Evolutionary conservation across 2,113 vertebrate species (phyloP), one percentile per base, ranked within the genome.

Genomic region (Sander lucioperca): DNA sequence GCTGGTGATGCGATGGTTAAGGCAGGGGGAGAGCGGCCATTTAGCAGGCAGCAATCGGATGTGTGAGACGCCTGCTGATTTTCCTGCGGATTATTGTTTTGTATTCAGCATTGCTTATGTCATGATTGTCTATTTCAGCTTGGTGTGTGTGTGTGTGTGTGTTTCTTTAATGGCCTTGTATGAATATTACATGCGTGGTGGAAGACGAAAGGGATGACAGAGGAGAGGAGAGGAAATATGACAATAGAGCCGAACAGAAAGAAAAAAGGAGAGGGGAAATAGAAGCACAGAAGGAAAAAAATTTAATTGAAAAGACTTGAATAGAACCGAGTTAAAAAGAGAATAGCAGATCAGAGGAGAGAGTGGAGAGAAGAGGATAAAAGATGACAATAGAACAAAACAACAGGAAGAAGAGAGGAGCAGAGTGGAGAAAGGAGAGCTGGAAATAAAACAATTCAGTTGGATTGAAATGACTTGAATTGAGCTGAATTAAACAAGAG

Each of bases 151-250:
- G 47, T 54, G 47, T 86, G 67, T 6, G 45, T 77, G 77, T 81
- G 61, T 84, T 85, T 88, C 70, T 80, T 86, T 90, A 84, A 89
- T 85, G 83, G 77, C 77, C 79, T 45, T 65, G 23, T 66, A 86
- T 93, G 83, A 91, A 92, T 91, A 90, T 91, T 91, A 79, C 88
- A 92, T 92, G 83, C 69, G 58, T 69, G 76, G 86, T 76, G n/a
- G 70, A 74, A 74, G 87, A 91, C 50, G 10, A 82, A 79, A 78
- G 56, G 81, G 66, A 88, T 87, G 79, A 50, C 57, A 80, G 62
- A 58, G 27, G 10, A 23, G 19, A 66, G 48, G 18, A 79, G 78
- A 57, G 65, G 74, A 79, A 69, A 82, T 62, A 73, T 81, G 74
- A 79, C 74, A 77, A 79, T 75, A 56, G 79, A 80, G 63, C 36